A percentile compares a stretch with the other conserved stretches of the same genome.
Conservation (phyloP, 2,113 vertebrate species). For the Eulemur macaco region DNA sequence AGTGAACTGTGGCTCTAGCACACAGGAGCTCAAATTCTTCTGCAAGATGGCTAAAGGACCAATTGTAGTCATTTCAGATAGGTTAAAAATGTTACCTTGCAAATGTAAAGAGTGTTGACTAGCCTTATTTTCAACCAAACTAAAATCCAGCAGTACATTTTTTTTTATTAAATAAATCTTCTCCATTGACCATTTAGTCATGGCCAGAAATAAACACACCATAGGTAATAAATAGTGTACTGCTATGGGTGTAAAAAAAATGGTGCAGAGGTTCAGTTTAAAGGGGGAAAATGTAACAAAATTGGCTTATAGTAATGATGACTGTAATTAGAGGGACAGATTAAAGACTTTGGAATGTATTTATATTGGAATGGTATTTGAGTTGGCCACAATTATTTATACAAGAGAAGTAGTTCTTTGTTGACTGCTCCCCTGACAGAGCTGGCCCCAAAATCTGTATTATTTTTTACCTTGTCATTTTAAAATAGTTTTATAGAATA, state of each 20-base stretch:
- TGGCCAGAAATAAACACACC: background rate
- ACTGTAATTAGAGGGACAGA: background rate
- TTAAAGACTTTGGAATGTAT: background rate
- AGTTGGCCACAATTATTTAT: background rate
- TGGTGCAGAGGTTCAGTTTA: background rate
- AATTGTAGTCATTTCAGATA: background rate
- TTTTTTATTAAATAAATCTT: background rate
- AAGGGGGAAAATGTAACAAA: background rate
- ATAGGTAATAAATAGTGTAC: background rate
- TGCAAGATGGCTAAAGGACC: background rate
- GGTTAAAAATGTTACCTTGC: background rate
- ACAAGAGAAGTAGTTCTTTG: background rate
- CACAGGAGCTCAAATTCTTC: background rate
- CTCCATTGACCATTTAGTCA: background rate
- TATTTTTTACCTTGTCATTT: constrained; percentile 17
- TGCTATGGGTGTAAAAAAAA: background rate
- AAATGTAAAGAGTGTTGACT: background rate
- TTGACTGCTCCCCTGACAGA: background rate
- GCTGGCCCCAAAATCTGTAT: background rate
- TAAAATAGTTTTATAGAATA: constrained; percentile 24
- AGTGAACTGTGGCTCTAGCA: constrained; percentile 27
- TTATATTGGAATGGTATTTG: background rate
- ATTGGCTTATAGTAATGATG: background rate
- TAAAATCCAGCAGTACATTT: background rate
- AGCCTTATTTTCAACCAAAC: background rate